These are phyloP conservation scores for Polydrusus cervinus DNA, from an alignment of 2,888 invertebrate species.

Conservation along the genomic window DNA sequence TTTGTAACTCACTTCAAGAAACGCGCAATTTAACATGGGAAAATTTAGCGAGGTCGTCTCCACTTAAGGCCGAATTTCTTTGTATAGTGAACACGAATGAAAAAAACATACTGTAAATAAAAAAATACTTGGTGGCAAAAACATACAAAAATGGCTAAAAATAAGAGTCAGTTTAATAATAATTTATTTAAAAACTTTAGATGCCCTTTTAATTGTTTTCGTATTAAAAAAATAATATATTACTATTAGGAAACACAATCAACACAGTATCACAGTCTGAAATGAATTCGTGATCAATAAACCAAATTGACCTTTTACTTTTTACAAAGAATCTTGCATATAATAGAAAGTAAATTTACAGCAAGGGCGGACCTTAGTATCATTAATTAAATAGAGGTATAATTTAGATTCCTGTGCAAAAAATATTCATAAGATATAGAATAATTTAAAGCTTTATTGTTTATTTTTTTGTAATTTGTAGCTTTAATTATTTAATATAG, in stretches of 20 bases:
- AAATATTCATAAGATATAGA: neutral
- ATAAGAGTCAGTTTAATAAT: too few relatives aligned
- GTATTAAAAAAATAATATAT: neutral
- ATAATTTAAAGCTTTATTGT: conserved; percentile 13
- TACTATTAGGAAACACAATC: conserved; percentile 10
- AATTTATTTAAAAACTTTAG: too few relatives aligned
- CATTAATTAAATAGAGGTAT: conserved; percentile 40
- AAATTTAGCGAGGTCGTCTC: too few relatives aligned
- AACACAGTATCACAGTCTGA: conserved; percentile 3
- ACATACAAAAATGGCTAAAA: too few relatives aligned
- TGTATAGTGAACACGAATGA: too few relatives aligned
- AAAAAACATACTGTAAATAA: too few relatives aligned
- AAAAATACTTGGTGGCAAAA: too few relatives aligned
- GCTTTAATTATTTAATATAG: neutral
- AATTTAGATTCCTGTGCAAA: neutral
- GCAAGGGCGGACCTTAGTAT: conserved; percentile 43
- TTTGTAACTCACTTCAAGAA: too few relatives aligned
- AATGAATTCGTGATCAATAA: conserved; percentile 46
- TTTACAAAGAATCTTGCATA: conserved; percentile 38
- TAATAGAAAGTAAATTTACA: conserved; percentile 49
- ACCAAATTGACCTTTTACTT: conserved; percentile 46
- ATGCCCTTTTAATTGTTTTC: too few relatives aligned
- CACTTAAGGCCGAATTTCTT: too few relatives aligned
- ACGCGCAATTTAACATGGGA: too few relatives aligned
- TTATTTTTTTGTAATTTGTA: too few relatives aligned